Evolutionary conservation across 1,140 invertebrate species (phyloP).

Genomic region (Bradysia coprophila): DNA sequence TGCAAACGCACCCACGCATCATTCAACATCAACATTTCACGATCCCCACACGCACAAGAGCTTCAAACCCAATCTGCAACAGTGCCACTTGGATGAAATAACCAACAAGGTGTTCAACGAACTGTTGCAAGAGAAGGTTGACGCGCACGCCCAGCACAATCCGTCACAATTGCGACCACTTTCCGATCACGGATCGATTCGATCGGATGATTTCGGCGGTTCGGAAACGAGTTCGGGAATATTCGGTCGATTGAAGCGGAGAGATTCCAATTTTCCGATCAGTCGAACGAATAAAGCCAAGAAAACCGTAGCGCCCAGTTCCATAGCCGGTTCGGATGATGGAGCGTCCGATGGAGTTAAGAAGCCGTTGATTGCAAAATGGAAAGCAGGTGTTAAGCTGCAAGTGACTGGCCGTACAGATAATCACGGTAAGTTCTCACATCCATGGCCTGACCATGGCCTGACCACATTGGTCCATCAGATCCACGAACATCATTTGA

Average conservation of each 20-base stretch:
- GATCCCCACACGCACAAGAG: too few relatives aligned
- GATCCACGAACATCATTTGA: neutral
- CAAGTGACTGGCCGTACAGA: conserved; percentile 42
- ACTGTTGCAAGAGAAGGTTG: conserved; percentile 45
- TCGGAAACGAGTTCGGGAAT: conserved; percentile 44
- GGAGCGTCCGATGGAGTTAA: conserved; percentile 12
- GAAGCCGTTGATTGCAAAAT: conserved; percentile 46
- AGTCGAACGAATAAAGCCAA: conserved; percentile 13
- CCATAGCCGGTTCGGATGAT: neutral
- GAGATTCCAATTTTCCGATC: conserved; percentile 27
- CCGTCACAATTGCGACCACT: conserved; percentile 16
- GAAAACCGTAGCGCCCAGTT: conserved; percentile 13
- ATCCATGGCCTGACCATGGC: neutral
- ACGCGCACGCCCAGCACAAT: conserved; percentile 16
- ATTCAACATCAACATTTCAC: too few relatives aligned
- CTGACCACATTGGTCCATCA: neutral
- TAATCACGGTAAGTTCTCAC: conserved; percentile 38
- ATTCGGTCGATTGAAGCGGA: conserved; percentile 42
- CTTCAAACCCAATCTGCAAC: too few relatives aligned
- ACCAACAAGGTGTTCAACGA: conserved; percentile 74
- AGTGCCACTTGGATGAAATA: conserved; percentile 49
- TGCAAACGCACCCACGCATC: too few relatives aligned
- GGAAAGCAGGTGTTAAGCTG: conserved; percentile 45
- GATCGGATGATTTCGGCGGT: conserved; percentile 55
- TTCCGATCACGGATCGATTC: conserved; percentile 32